phyloP scores from a whole-genome alignment of 2,888 invertebrate genomes.

The Cryptus armator region DNA sequence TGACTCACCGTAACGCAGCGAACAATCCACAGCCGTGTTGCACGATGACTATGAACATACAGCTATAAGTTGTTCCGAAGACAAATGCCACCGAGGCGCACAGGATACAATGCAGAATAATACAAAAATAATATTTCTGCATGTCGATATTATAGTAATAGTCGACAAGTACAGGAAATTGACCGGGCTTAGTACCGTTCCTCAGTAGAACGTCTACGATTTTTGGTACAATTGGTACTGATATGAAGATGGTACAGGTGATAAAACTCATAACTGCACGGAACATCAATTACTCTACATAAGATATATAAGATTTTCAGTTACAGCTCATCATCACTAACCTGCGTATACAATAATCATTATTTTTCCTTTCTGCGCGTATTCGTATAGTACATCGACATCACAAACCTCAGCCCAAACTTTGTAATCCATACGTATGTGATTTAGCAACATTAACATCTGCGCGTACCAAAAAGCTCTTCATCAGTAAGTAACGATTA shows the following conservation, averaged over 20 bases:
- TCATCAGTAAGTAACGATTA: not conserved
- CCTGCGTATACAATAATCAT: not conserved
- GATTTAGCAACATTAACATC: conserved; percentile 14
- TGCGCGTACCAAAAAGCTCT: not conserved
- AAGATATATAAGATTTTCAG: not conserved
- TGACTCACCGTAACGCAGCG: conserved; percentile 46
- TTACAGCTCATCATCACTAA: not conserved
- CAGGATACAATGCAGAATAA: not conserved
- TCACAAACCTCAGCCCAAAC: not conserved
- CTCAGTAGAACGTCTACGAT: not conserved
- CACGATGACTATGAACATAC: conserved; percentile 39
- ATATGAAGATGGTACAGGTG: not conserved
- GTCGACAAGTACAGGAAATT: not conserved
- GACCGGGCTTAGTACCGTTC: not conserved
- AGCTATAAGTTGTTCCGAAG: conserved; percentile 14
- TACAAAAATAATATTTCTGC: conserved; percentile 21
- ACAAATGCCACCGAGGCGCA: not conserved
- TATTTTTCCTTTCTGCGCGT: not conserved
- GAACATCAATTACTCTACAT: not conserved
- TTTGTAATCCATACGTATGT: not conserved
- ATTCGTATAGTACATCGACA: not conserved
- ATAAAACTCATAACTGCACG: not conserved
- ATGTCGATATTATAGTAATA: not conserved
- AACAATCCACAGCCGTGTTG: conserved; percentile 55
- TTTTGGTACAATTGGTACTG: not conserved